These are phyloP conservation scores for Toxotes chatareus DNA, from an alignment of 2,113 vertebrate species.

Conservation along the genomic window DNA sequence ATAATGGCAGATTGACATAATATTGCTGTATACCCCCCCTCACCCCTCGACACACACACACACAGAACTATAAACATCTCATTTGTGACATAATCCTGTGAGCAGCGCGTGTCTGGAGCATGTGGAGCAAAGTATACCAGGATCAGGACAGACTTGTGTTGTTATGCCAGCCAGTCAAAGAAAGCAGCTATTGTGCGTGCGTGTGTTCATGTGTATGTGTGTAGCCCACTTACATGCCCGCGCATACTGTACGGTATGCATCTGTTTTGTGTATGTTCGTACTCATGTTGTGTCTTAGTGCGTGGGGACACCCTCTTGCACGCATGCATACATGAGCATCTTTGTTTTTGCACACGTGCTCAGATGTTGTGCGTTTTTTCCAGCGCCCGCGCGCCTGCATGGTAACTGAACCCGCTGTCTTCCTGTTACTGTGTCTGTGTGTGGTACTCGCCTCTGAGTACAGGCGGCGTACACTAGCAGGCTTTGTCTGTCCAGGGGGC, in stretches of 20 bases:
- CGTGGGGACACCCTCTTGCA: slow-evolving; percentile 1
- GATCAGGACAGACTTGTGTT: slow-evolving; percentile 77
- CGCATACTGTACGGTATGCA: slow-evolving; percentile 6
- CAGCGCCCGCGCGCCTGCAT: slow-evolving; percentile 13
- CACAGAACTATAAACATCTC: slow-evolving; percentile 50
- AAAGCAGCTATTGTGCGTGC: slow-evolving; percentile 89
- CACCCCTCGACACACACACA: slow-evolving; percentile 1
- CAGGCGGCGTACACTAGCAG: slow-evolving; percentile 74
- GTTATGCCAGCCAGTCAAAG: slow-evolving; percentile 85
- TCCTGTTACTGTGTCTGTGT: slow-evolving; percentile 78
- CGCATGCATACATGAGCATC: slow-evolving; percentile 6
- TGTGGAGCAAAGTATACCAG: slow-evolving; percentile 63
- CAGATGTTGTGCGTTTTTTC: neutral
- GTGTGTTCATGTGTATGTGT: slow-evolving; percentile 84
- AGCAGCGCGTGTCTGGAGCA: slow-evolving; percentile 67
- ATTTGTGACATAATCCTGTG: slow-evolving; percentile 75
- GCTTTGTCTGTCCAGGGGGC: slow-evolving; percentile 76
- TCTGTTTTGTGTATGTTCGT: slow-evolving; percentile 51
- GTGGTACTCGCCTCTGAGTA: slow-evolving; percentile 79
- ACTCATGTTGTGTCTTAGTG: neutral
- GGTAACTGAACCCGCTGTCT: slow-evolving; percentile 85
- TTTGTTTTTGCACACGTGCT: slow-evolving; percentile 57
- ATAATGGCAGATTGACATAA: too few relatives aligned
- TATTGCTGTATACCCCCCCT: neutral
- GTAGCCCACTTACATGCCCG: neutral